Conservation (phyloP, 2,113 vertebrate genomes). For the Beaufortia kweichowensis region DNA sequence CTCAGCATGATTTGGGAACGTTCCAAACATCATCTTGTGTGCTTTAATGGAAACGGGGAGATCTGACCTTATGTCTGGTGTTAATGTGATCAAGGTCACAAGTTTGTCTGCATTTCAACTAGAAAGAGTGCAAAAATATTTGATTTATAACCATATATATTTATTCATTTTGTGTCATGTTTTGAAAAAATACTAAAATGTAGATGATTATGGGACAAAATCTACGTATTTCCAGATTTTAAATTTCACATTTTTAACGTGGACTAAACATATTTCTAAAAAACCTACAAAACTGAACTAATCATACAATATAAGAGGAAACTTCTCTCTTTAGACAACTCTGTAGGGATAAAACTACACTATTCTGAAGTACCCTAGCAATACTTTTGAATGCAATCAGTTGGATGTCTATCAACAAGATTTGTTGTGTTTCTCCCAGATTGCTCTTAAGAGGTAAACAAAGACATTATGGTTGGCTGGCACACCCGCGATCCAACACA, state of each 20-base stretch:
- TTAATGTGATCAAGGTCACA: no score
- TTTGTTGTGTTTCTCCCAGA: slow-evolving; percentile 48
- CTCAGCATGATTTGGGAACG: no score
- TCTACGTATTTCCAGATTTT: no score
- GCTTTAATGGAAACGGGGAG: no score
- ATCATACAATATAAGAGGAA: neutral
- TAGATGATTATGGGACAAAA: no score
- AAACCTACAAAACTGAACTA: neutral
- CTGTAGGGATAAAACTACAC: neutral
- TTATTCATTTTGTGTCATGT: no score
- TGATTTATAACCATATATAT: no score
- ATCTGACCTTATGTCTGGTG: no score
- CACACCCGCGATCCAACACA: slow-evolving; percentile 43
- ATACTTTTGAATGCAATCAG: slow-evolving; percentile 34
- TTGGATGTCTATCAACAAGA: slow-evolving; percentile 37
- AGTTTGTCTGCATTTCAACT: no score
- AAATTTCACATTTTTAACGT: neutral
- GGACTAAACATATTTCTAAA: neutral
- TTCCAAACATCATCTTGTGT: no score
- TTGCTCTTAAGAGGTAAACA: slow-evolving; percentile 51
- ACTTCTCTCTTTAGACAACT: neutral
- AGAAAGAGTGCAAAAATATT: no score
- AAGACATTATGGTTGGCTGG: slow-evolving; percentile 47
- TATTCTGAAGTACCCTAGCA: neutral
- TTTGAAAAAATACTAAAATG: no score